phyloP scores from a whole-genome alignment of 2,797 vertebrate species.

The Alcedo quadribrachys region DNA sequence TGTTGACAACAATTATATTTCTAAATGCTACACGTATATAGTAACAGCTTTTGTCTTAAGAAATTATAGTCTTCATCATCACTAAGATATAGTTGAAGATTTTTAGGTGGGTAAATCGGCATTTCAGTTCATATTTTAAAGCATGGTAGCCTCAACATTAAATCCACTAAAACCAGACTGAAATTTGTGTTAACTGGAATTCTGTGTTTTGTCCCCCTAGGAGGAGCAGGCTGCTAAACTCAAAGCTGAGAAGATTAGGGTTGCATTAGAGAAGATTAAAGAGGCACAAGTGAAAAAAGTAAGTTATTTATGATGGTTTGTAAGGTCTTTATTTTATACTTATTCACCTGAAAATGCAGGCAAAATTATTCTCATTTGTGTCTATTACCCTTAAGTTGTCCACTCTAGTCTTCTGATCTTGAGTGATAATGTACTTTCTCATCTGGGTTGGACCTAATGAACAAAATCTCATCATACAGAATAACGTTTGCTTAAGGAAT shows the following conservation, averaged over 20 bases:
- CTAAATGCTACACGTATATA: neutral
- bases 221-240: slow-evolving; percentile 96
- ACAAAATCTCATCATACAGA: neutral
- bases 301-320: slow-evolving; percentile 8
- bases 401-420: neutral
- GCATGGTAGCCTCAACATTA: neutral
- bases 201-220: slow-evolving; percentile 78
- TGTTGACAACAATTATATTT: neutral
- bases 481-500: neutral
- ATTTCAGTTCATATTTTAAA: neutral
- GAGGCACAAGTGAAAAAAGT: slow-evolving; percentile 99
- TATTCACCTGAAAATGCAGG: neutral
- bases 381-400: neutral
- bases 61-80: neutral
- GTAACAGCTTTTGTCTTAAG: neutral
- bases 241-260: slow-evolving; percentile 95
- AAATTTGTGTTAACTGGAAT: slow-evolving; percentile 29
- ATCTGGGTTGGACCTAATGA: neutral
- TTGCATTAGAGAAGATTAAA: slow-evolving; percentile 98
- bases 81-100: neutral
- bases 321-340: neutral
- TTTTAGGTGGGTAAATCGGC: neutral
- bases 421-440: neutral
- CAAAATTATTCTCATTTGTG: neutral
- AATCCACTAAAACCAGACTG: neutral